Evolutionary conservation across 2,888 invertebrate genomes (phyloP).

Genomic region (Apotomis capreana): DNA sequence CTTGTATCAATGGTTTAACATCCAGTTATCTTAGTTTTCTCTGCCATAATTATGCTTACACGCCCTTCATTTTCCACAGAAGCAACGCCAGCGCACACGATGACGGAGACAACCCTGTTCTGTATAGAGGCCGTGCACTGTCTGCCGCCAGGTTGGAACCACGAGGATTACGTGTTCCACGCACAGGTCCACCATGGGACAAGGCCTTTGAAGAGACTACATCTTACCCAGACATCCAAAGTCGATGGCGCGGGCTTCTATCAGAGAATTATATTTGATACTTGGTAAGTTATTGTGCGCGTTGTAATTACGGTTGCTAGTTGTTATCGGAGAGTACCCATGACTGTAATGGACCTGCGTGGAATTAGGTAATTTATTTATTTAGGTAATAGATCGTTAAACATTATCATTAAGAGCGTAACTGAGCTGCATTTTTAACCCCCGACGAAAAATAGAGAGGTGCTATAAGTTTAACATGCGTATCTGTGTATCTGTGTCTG

Average conservation of each 20-base stretch:
- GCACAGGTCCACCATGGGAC: constrained; percentile 96
- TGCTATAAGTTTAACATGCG: too few species aligned
- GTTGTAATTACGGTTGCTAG: too few species aligned
- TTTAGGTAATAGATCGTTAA: too few species aligned
- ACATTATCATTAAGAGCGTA: too few species aligned
- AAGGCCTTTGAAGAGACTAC: constrained; percentile 87
- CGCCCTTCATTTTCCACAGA: constrained; percentile 68
- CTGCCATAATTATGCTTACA: background rate
- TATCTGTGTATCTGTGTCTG: too few species aligned
- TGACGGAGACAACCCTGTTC: constrained; percentile 89
- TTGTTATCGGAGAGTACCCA: too few species aligned
- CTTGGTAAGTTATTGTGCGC: constrained; percentile 84
- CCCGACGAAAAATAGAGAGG: too few species aligned
- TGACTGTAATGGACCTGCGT: too few species aligned
- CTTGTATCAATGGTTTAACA: too few species aligned
- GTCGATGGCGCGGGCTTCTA: constrained; percentile 88
- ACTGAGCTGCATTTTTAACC: too few species aligned
- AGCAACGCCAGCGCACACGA: constrained; percentile 86
- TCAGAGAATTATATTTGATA: constrained; percentile 92
- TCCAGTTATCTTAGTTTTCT: too few species aligned
- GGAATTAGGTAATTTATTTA: too few species aligned
- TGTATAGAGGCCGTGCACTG: constrained; percentile 93
- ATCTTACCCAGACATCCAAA: constrained; percentile 87
- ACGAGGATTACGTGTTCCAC: constrained; percentile 92
- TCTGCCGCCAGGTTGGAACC: constrained; percentile 89